Conservation (phyloP, 2,888 invertebrate species). For the Volucella inflata region DNA sequence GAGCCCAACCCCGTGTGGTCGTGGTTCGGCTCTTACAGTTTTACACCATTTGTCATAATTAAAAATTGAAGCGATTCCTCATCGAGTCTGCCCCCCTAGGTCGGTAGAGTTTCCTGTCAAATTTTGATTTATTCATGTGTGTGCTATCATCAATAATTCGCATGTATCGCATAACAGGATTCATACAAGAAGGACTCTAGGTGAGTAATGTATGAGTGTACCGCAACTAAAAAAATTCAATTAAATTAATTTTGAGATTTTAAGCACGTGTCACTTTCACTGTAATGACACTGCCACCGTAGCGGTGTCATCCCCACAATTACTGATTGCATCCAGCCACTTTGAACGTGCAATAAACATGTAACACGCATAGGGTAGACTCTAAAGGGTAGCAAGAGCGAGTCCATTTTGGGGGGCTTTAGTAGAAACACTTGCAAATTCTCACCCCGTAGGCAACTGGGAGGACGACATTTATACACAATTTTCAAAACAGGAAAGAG, state of each 20-base stretch:
- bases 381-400: slow-evolving; percentile 29
- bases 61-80: slow-evolving; percentile 63
- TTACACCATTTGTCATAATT: slow-evolving; percentile 70
- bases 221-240: slow-evolving; percentile 50
- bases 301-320: not conserved
- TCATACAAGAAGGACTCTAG: too few relatives aligned
- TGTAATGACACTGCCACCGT: slow-evolving; percentile 66
- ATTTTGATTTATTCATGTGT: slow-evolving; percentile 68
- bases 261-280: slow-evolving; percentile 73
- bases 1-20: not conserved
- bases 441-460: not conserved
- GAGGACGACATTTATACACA: not conserved
- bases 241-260: slow-evolving; percentile 72
- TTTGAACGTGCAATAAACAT: slow-evolving; percentile 47
- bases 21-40: slow-evolving; percentile 22
- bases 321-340: slow-evolving; percentile 1
- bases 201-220: not conserved
- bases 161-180: slow-evolving; percentile 43
- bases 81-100: slow-evolving; percentile 1
- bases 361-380: slow-evolving; percentile 53
- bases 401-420: not conserved
- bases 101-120: slow-evolving; percentile 34
- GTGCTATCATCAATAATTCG: slow-evolving; percentile 60
- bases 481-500: slow-evolving; percentile 34
- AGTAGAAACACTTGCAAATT: slow-evolving; percentile 24